A percentile compares a stretch with the other conserved stretches of the same genome.
Evolutionary conservation across 2,888 invertebrate species (phyloP).

Genomic region (Macrophya alboannulata): DNA sequence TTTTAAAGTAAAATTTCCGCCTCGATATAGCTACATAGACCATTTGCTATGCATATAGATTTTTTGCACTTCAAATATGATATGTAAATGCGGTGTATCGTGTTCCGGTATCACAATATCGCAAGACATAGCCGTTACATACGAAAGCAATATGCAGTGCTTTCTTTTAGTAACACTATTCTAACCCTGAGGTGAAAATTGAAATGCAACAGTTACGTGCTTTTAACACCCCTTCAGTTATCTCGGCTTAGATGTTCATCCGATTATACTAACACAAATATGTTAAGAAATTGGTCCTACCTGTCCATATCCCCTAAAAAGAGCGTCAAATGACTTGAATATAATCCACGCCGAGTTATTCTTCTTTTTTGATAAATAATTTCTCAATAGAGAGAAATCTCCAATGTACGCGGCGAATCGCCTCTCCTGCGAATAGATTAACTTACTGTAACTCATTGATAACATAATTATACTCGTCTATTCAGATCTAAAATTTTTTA

Average conservation of each 20-base stretch:
- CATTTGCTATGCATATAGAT: background rate
- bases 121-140: background rate
- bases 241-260: background rate
- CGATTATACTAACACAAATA: background rate
- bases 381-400: constrained; percentile 71
- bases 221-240: background rate
- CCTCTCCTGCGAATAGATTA: constrained; percentile 63
- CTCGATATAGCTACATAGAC: background rate
- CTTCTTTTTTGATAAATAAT: constrained; percentile 68
- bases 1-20: background rate
- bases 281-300: constrained; percentile 61
- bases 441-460: background rate
- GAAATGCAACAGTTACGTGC: background rate
- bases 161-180: background rate
- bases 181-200: too few species aligned
- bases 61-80: background rate
- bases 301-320: constrained; percentile 78
- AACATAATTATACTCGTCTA: too few species aligned
- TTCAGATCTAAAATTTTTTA: background rate
- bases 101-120: background rate
- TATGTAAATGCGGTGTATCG: background rate
- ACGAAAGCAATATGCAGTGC: background rate
- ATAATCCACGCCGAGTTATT: constrained; percentile 69
- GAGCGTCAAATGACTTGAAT: constrained; percentile 73
- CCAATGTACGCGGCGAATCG: constrained; percentile 73